Evolutionary conservation across 2,888 invertebrate genomes (phyloP).

Genomic region (Acholoe squamosa): DNA sequence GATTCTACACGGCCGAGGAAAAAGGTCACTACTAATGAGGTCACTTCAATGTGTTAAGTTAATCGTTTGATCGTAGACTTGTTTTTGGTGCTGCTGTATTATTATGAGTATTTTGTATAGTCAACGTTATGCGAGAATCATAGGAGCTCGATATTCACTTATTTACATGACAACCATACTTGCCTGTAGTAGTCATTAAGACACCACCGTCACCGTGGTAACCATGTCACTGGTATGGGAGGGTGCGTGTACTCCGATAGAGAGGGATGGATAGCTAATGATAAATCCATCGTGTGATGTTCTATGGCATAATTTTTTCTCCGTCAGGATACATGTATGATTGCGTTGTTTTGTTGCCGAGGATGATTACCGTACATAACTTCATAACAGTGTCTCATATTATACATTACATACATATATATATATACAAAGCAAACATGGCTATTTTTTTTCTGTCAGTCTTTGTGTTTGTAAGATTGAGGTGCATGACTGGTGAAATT

Average conservation of each 20-base stretch:
- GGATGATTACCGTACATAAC: slow-evolving; percentile 29
- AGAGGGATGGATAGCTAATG: neutral
- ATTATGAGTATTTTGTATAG: slow-evolving; percentile 59
- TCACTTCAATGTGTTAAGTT: slow-evolving; percentile 24
- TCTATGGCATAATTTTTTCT: slow-evolving; percentile 52
- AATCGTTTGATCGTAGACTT: slow-evolving; percentile 46
- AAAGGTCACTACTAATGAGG: neutral
- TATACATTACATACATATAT: slow-evolving; percentile 4
- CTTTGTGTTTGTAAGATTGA: slow-evolving; percentile 48
- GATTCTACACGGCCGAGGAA: neutral
- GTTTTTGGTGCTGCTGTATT: slow-evolving; percentile 61
- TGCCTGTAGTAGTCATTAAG: slow-evolving; percentile 31
- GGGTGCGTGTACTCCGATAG: neutral
- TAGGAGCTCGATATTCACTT: neutral
- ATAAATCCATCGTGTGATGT: slow-evolving; percentile 38
- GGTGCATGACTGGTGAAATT: slow-evolving; percentile 16
- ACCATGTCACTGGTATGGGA: slow-evolving; percentile 3
- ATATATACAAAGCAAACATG: slow-evolving; percentile 56
- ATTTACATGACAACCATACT: slow-evolving; percentile 49
- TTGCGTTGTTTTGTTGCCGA: slow-evolving; percentile 42
- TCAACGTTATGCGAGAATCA: slow-evolving; percentile 29
- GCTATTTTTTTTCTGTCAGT: slow-evolving; percentile 42
- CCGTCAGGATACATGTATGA: slow-evolving; percentile 37
- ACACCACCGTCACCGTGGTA: neutral
- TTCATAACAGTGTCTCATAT: slow-evolving; percentile 52